These are phyloP conservation scores for Solea senegalensis DNA, from an alignment of 2,113 vertebrate species.

Conservation along the genomic window DNA sequence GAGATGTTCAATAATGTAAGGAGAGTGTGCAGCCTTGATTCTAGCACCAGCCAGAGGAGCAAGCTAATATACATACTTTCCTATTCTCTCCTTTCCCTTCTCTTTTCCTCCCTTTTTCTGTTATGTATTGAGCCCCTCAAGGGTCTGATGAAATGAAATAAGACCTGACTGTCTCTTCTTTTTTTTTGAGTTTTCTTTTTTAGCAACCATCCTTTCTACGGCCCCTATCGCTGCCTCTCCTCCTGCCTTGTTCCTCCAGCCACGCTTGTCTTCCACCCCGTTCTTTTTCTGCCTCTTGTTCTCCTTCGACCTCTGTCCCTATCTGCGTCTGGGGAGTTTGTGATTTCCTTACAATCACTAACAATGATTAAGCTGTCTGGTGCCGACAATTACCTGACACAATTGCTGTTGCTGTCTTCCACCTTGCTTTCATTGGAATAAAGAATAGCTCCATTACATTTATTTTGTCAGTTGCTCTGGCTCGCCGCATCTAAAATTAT, in stretches of 20 bases:
- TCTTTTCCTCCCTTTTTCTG: slow-evolving; percentile 29
- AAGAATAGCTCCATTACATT: slow-evolving; percentile 26
- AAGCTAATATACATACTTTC: slow-evolving; percentile 55
- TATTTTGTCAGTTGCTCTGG: slow-evolving; percentile 17
- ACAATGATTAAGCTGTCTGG: slow-evolving; percentile 58
- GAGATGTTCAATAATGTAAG: slow-evolving; percentile 63
- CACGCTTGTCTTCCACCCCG: background rate
- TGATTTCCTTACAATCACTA: slow-evolving; percentile 46
- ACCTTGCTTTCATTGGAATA: slow-evolving; percentile 19
- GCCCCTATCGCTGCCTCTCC: background rate
- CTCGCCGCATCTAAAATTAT: slow-evolving; percentile 9
- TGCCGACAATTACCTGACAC: slow-evolving; percentile 57
- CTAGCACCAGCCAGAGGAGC: slow-evolving; percentile 37
- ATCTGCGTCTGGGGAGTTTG: slow-evolving; percentile 13
- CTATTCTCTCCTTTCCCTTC: slow-evolving; percentile 11
- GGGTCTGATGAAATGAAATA: slow-evolving; percentile 49
- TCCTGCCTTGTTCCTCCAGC: slow-evolving; percentile 17
- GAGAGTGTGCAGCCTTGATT: slow-evolving; percentile 47
- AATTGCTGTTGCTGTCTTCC: slow-evolving; percentile 41
- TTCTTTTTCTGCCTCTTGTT: slow-evolving; percentile 4
- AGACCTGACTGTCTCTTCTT: slow-evolving; percentile 30
- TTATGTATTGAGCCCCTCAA: slow-evolving; percentile 30
- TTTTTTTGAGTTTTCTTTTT: slow-evolving; percentile 1
- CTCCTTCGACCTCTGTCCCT: slow-evolving; percentile 3
- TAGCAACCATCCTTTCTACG: background rate